Base-by-base conservation (phyloP, 2,888 invertebrate species). In the Drosophila infuscata region DNA sequence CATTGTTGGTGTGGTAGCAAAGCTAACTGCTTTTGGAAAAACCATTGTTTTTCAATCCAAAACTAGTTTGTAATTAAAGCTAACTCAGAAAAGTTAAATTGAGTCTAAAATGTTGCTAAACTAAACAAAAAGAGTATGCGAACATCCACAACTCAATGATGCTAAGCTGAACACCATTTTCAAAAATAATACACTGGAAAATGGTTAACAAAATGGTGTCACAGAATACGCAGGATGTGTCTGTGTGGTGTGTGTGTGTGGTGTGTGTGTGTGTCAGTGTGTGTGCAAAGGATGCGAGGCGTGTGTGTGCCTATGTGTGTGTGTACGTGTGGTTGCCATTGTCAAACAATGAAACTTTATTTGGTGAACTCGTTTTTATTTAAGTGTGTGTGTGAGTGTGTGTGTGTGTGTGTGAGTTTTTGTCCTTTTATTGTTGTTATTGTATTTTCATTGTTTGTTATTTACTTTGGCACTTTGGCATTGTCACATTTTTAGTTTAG, bases 391-490 rank as follows among this genome's bases (percentile, higher is more conserved):
- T 52, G 51, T 12, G 29, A 49, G 29, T 41, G 38, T 17, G 3
- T 17, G 1, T 41, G 2, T n/a, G 11, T 48, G 41, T 46, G 32
- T 36, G 56, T 29, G 29, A 48, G 38, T 53, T 66, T 62, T 53
- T 58, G 52, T 74, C 38, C 29, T 79, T 32, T 62, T 78, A 43
- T 71, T 86, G 73, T 81, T 89, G 73, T 75, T 89, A 82, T 82
- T 89, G 84, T 85, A 71, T 82, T 88, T 85, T 88, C 88, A 84
- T 89, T 85, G 85, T 85, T 89, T 85, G 85, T 89, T 88, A 84
- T 85, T 89, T 85, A 87, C 84, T 85, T 89, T 85, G 88, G 75
- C 88, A 89, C 82, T 88, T 87, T 85, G 84, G 88, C 72, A 68
- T 84, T 86, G 87, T 87, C 79, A 87, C 88, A 79, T 86, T 84